Evolutionary conservation across 2,113 vertebrate species (phyloP), one percentile per base, ranked within the genome.

Genomic region (Heliornis fulica): DNA sequence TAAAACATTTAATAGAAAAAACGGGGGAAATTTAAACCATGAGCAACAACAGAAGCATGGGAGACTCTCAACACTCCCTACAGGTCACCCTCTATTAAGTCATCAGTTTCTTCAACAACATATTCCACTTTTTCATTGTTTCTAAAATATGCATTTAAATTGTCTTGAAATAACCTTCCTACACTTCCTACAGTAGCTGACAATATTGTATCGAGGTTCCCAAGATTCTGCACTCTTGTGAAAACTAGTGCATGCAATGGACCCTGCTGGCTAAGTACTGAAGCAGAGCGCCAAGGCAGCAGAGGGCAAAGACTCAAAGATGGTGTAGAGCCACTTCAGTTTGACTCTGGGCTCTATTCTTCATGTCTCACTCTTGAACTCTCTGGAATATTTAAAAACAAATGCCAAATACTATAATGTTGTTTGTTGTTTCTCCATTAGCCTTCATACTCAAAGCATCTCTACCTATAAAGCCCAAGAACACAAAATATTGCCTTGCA

Each of bases 31-130:
- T 40, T 4, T 70, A 77, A 66, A 61, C 57, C 2, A 77, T 6
- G 10, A 40, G 22, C 32, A 82, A 48, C n/a, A 82, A 72, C 7
- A 94, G 83, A 64, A 86, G 36, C 18, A 36, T 0, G 3, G 28
- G 20, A 89, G n/a, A 91, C 86, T 29, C 83, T 72, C 43, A 76
- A 32, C 53, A 53, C 40, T 77, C 36, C 14, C 26, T n/a, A 4
- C 3, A 60, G 26, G 76, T 19, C 0, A 0, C 28, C 28, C 40
- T n/a, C 56, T 8, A 71, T 32, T 23, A 87, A 90, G 25, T 19
- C 43, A 64, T 34, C 18, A 74, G 2, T 36, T 64, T 48, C 19
- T 32, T 80, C 57, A 65, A 34, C 60, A 51, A 80, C 0, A 2
- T 14, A 40, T 1, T 6, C 25, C 18, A 40, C 5, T 45, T 69